Conservation (phyloP, 2,113 vertebrate genomes). For the Carlito syrichta region DNA sequence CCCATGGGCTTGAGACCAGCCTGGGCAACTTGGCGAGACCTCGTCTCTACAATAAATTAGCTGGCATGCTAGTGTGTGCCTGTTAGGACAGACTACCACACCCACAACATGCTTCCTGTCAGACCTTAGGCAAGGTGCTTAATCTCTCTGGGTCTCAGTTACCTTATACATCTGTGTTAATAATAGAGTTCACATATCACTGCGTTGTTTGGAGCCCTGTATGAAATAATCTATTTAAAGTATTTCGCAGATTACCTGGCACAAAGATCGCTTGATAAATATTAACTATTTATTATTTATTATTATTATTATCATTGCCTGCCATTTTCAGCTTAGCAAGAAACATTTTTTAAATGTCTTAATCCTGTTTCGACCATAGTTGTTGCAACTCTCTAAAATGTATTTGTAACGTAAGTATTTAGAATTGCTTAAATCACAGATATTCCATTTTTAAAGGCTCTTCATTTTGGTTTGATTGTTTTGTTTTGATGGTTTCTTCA, state of each 20-base stretch:
- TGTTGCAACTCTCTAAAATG: not conserved
- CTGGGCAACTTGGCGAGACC: no score
- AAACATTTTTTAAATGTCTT: not conserved
- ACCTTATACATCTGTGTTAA: not conserved
- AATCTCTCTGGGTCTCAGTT: not conserved
- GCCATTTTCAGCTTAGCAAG: not conserved
- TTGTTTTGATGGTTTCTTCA: not conserved
- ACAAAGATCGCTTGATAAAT: not conserved
- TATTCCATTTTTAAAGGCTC: not conserved
- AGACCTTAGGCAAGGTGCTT: not conserved
- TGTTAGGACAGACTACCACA: not conserved
- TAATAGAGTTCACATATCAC: not conserved
- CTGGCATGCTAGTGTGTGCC: no score
- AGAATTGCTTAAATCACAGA: not conserved
- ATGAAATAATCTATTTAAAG: not conserved
- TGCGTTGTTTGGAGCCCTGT: not conserved
- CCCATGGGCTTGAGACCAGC: no score
- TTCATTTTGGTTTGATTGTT: not conserved
- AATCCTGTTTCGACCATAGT: not conserved
- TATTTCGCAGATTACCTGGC: not conserved
- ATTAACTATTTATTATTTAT: not conserved
- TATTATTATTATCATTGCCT: not conserved
- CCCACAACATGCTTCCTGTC: accelerated
- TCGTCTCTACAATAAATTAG: no score
- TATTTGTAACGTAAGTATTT: not conserved